Conservation (phyloP, 2,113 vertebrate species). For the Hystrix cristata region DNA sequence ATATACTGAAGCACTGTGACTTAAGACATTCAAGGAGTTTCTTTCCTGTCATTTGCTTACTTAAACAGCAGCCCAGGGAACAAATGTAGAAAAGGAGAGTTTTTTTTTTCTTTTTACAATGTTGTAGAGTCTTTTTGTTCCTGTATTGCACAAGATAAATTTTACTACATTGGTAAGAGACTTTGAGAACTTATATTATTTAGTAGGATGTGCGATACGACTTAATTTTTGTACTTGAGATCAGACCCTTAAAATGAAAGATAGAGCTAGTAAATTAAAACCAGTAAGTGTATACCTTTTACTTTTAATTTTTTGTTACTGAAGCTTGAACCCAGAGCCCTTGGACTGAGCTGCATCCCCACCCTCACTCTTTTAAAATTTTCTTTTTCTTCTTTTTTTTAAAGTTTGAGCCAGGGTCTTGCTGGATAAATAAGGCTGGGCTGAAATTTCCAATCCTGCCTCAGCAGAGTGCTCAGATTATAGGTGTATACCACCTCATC, state of each 20-base stretch:
- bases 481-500: not conserved
- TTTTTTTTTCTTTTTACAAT: not conserved
- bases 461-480: not conserved
- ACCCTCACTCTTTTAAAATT: too few species aligned
- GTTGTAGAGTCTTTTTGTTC: slow-evolving; percentile 1
- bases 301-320: not conserved
- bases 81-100: not conserved
- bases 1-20: slow-evolving; percentile 30
- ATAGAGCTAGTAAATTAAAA: slow-evolving; percentile 45
- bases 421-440: not conserved
- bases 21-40: not conserved
- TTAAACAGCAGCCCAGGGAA: slow-evolving; percentile 15
- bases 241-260: not conserved
- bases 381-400: not conserved
- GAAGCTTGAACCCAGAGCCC: not conserved
- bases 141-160: not conserved
- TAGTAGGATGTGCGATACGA: not conserved
- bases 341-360: too few species aligned
- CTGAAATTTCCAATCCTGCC: not conserved
- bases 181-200: slow-evolving; percentile 14
- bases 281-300: not conserved
- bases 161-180: slow-evolving; percentile 27
- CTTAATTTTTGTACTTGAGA: slow-evolving; percentile 49
- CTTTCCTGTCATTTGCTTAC: slow-evolving; percentile 27
- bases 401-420: not conserved